These are phyloP conservation scores for Cavia porcellus DNA, from an alignment of 2,113 vertebrate genomes.

Conservation along the genomic window DNA sequence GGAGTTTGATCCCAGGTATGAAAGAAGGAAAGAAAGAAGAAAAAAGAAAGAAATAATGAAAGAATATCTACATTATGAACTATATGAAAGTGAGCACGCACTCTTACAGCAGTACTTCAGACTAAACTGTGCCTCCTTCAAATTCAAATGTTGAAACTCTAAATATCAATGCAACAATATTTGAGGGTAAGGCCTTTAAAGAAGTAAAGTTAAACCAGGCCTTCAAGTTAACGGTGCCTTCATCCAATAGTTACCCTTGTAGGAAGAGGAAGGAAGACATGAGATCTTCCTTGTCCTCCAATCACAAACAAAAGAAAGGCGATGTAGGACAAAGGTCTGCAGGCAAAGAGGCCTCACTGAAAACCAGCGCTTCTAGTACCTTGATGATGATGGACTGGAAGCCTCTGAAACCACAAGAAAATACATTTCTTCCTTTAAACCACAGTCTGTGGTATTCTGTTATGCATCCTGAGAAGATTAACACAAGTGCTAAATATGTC, in stretches of 20 bases:
- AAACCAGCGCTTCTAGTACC: neutral
- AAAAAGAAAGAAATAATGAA: neutral
- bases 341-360: neutral
- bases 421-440: neutral
- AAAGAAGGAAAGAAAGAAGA: no score
- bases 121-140: neutral
- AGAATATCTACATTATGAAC: neutral
- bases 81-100: neutral
- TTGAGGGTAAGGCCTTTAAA: neutral
- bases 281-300: neutral
- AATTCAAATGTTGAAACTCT: neutral
- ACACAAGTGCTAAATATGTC: conserved; percentile 32
- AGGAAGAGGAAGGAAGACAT: neutral
- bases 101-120: neutral
- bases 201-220: neutral
- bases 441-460: neutral
- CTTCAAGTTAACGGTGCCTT: neutral
- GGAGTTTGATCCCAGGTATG: no score
- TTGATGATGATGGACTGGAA: neutral
- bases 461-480: neutral
- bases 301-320: neutral
- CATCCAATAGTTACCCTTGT: neutral
- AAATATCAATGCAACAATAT: neutral
- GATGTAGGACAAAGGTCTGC: neutral
- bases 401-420: neutral